Conservation (phyloP, 2,888 invertebrate genomes). For the Nemoura dubitans region DNA sequence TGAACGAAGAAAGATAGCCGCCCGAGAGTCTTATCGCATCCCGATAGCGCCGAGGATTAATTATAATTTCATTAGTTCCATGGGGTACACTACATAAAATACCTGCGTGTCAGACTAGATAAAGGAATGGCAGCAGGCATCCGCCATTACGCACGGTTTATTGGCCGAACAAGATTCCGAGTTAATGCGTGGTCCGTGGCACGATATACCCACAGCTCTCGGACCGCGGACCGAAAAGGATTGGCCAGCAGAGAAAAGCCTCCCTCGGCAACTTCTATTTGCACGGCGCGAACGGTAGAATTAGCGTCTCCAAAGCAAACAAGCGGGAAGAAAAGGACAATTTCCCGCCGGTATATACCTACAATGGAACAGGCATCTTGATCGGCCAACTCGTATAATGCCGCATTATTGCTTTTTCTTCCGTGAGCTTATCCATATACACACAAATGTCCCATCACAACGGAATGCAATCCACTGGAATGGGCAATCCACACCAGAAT, state of each 20-base stretch:
- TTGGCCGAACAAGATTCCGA: not conserved
- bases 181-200: not conserved
- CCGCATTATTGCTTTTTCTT: too few species aligned
- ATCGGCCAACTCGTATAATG: too few species aligned
- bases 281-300: not conserved
- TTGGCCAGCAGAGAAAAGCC: not conserved
- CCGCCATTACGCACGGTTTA: not conserved
- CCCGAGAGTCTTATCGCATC: not conserved
- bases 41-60: not conserved
- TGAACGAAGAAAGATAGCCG: not conserved
- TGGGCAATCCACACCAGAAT: too few species aligned
- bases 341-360: not conserved
- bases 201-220: not conserved
- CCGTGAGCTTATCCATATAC: too few species aligned
- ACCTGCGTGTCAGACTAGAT: not conserved
- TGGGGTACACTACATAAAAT: not conserved
- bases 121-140: not conserved
- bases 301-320: not conserved
- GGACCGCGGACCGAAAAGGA: not conserved
- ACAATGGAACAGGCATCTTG: too few species aligned
- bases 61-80: slow-evolving; percentile 5
- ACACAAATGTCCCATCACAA: too few species aligned
- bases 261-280: not conserved
- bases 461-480: too few species aligned
- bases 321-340: not conserved